A percentile compares a stretch with the other conserved stretches of the same genome.
Evolutionary conservation across 2,113 vertebrate genomes (phyloP).

Genomic region (Poeciliopsis turrubarensis): DNA sequence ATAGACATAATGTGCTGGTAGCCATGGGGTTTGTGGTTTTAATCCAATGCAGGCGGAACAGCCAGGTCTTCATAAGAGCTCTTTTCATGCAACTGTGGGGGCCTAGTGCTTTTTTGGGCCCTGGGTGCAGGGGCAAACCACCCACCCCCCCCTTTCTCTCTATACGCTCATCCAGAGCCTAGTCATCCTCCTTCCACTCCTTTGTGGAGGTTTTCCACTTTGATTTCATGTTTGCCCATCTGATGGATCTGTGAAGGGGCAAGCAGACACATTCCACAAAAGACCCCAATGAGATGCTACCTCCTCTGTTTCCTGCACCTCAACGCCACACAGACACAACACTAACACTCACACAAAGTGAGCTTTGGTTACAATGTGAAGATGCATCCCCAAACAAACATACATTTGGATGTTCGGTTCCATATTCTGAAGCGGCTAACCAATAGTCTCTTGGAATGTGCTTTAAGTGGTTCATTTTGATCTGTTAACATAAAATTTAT

Average conservation of each 20-base stretch:
- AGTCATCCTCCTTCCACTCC: conserved; percentile 74
- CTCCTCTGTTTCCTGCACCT: conserved; percentile 48
- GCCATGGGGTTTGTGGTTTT: conserved; percentile 58
- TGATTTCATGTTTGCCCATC: conserved; percentile 81
- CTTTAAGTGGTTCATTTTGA: conserved; percentile 65
- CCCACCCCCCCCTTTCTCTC: conserved; percentile 22
- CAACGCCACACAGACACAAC: conserved; percentile 27
- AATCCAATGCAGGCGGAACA: conserved; percentile 74
- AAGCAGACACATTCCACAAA: conserved; percentile 64
- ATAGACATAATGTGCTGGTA: conserved; percentile 61
- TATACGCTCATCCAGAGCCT: conserved; percentile 52
- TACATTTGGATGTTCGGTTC: neutral
- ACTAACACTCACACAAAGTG: neutral
- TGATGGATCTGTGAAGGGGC: conserved; percentile 57
- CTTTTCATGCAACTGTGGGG: conserved; percentile 70
- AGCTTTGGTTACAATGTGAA: neutral
- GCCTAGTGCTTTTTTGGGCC: conserved; percentile 62
- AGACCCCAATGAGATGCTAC: conserved; percentile 54
- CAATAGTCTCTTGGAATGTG: conserved; percentile 67
- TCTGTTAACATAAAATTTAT: neutral
- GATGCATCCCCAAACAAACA: conserved; percentile 7
- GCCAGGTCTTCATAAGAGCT: conserved; percentile 78
- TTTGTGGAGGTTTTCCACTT: conserved; percentile 82
- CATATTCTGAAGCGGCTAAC: neutral
- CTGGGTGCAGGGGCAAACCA: conserved; percentile 56